Percentiles rank a stretch among this genome's conserved stretches.
Evolutionary conservation across 53 echinoderm and acorn worm genomes (phyloP).

Genomic region (Zoroaster sp.): DNA sequence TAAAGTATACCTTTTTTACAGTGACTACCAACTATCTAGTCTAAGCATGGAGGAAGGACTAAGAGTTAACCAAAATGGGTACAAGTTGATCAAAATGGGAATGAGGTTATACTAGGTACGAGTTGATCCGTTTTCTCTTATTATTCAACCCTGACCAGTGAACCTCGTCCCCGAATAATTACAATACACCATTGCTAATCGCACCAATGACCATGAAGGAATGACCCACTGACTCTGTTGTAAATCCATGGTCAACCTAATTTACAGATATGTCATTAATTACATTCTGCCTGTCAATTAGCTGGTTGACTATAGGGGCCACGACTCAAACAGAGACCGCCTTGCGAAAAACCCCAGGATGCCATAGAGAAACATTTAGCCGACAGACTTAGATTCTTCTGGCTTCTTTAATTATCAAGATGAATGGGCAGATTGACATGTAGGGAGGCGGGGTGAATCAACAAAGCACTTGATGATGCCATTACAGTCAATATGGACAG

Average conservation of each 20-base stretch:
- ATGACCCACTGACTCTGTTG: background rate
- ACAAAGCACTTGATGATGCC: background rate
- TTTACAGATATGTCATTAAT: background rate
- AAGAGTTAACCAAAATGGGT: no score
- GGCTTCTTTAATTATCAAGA: background rate
- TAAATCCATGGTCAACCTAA: constrained; percentile 9
- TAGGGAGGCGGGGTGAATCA: background rate
- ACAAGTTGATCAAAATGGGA: no score
- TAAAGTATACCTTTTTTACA: no score
- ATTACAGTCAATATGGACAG: background rate
- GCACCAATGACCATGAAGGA: background rate
- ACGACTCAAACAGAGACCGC: constrained; percentile 7
- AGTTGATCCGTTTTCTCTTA: no score
- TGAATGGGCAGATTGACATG: background rate
- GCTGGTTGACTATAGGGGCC: background rate
- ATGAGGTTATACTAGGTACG: no score
- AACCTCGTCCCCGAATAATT: no score
- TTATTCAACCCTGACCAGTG: no score
- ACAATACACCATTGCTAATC: no score
- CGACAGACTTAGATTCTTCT: background rate
- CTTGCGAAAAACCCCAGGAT: background rate
- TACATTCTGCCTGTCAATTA: constrained; percentile 27
- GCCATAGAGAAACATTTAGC: background rate
- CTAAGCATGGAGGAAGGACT: no score
- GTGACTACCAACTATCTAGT: no score